Conservation (phyloP, 2,113 vertebrate species). For the Cinclus cinclus region DNA sequence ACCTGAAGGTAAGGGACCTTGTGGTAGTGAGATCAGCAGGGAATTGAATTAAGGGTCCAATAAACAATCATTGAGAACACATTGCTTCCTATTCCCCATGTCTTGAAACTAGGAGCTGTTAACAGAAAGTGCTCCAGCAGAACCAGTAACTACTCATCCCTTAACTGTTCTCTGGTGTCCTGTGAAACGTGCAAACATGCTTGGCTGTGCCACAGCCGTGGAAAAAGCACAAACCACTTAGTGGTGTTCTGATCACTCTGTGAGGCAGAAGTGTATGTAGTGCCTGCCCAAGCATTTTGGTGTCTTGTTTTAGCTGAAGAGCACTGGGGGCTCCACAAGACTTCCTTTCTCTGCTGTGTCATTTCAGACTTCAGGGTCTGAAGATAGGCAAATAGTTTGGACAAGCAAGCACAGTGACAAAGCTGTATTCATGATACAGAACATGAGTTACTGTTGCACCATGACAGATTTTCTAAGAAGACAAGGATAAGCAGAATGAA, state of each 20-base stretch:
- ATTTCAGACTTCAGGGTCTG: background rate
- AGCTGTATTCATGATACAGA: background rate
- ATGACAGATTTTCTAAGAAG: background rate
- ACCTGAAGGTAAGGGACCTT: background rate
- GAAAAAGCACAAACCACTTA: background rate
- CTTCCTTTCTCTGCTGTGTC: background rate
- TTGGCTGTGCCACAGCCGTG: background rate
- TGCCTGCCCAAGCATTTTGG: background rate
- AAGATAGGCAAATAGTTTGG: constrained; percentile 13
- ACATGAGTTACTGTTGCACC: background rate
- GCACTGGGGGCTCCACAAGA: background rate
- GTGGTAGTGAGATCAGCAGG: background rate
- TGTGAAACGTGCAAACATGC: background rate
- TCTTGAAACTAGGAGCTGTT: background rate
- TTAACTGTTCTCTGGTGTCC: background rate
- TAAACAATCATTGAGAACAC: background rate
- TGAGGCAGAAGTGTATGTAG: background rate
- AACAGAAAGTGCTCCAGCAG: background rate
- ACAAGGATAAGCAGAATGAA: background rate
- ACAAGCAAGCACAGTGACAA: constrained; percentile 24
- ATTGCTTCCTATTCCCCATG: background rate
- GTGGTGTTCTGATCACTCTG: background rate
- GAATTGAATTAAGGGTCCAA: background rate
- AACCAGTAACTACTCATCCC: background rate
- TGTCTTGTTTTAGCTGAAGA: background rate